Evolutionary conservation across 2,888 invertebrate species (phyloP).

Genomic region (Chydorus sphaericus): DNA sequence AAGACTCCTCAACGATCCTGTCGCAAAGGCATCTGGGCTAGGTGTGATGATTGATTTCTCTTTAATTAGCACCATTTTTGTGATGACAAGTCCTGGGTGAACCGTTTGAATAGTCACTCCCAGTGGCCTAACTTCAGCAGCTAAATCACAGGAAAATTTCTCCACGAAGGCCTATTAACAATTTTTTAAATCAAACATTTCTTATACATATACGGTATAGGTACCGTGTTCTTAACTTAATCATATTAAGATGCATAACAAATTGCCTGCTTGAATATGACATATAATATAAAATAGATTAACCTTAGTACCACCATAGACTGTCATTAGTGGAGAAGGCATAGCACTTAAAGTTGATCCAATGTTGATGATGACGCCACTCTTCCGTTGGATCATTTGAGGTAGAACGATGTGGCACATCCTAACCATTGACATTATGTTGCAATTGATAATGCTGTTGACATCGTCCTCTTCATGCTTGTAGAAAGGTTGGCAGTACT

Average conservation of each 20-base stretch:
- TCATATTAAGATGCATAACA: no score
- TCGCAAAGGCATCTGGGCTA: conserved; percentile 21
- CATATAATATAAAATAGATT: no score
- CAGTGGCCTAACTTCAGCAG: conserved; percentile 48
- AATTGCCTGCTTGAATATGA: no score
- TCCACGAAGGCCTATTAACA: conserved; percentile 59
- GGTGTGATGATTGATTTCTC: conserved; percentile 21
- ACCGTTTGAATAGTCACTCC: conserved; percentile 68
- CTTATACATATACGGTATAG: no score
- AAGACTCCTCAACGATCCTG: conserved; percentile 29
- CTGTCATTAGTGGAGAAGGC: conserved; percentile 64
- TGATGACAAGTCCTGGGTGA: conserved; percentile 74
- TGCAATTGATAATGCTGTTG: conserved; percentile 55
- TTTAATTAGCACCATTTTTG: conserved; percentile 67
- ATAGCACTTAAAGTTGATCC: conserved; percentile 66
- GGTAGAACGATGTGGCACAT: conserved; percentile 77
- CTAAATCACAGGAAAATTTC: conserved; percentile 60
- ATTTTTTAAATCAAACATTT: neutral
- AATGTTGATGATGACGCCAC: conserved; percentile 77
- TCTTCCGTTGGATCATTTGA: conserved; percentile 59
- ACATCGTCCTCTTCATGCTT: conserved; percentile 38
- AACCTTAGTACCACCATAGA: conserved; percentile 81
- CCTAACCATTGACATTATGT: conserved; percentile 59
- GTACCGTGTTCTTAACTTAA: no score
- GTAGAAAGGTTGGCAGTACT: conserved; percentile 50